Evolutionary conservation across 2,113 vertebrate species (phyloP), one percentile per base, ranked within the genome.

Genomic region (Romanogobio albipinnatus): DNA sequence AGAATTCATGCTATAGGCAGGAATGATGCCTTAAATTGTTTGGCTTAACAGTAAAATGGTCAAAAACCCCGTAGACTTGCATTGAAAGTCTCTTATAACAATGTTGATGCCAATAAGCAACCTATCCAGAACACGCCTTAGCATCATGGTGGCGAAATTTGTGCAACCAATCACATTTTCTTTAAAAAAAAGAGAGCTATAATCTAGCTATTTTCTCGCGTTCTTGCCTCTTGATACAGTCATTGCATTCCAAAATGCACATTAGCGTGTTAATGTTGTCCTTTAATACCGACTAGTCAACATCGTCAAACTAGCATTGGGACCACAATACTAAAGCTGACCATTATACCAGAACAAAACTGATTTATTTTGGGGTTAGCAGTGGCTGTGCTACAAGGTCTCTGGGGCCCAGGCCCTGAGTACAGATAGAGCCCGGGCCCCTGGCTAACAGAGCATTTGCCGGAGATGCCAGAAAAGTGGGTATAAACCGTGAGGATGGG

Each of bases 221-320:
- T 33, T 49, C 39, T 79, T 62, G 58, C 19, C 22, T 49, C 26
- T 81, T 49, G 43, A 56, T 81, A 15, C 43, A 49, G 61, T 49
- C 59, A 56, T 75, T 79, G 49, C 75, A 71, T 66, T 58, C 33
- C 5, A 36, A 64, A 80, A 82, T 56, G 76, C 81, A 71, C 61
- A 81, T 64, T 53, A 71, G 24, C 36, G 29, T 56, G 19, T 77
- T 81, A 70, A 66, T 62, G 56, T 64, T 66, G 91, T 92, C 92
- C n/a, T n/a, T n/a, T n/a, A 29, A 62, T 10, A 33, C 2, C 4
- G 29, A 64, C 26, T 15, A 62, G 13, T 62, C 59, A 62, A 33
- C 24, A 33, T 3, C 2, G 36, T 39, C 39, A 33, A 62, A 15
- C 62, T 64, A 64, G 26, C 26, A 24, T 24, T 11, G 9, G 6